Evolutionary conservation across 2,888 invertebrate species (phyloP), one percentile per base, ranked within the genome.

Genomic region (Autographa gamma): DNA sequence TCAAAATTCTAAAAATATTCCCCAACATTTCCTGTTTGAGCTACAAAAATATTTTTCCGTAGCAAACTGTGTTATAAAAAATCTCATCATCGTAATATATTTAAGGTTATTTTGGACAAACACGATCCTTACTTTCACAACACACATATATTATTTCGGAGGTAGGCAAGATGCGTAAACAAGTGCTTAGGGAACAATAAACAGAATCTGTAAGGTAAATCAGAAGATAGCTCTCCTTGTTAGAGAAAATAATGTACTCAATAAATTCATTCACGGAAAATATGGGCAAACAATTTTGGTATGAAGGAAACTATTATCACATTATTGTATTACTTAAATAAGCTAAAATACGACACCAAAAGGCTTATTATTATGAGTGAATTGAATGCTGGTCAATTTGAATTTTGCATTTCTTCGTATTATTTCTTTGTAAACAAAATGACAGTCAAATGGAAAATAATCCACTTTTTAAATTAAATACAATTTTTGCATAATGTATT

Each of bases 81-180:
- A 48, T 48, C 48, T 48, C 48, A 48, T 48, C 48, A 48, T n/a
- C 48, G 48, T 48, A n/a, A 48, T n/a, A 48, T 48, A 48, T 48
- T 48, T 48, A 48, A 48, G n/a, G 48, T 48, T 48, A 48, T n/a
- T 48, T 48, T 48, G 48, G 48, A 48, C 48, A 48, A 48, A 48
- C 48, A 48, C 48, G 48, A 38, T 9, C 62, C 69, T 19, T 69
- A 64, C 62, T 73, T 73, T 65, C 69, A 64, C 69, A 73, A 73
- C 69, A 62, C n/a, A 48, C 48, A 48, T 48, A 48, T 48, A 48
- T 48, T 48, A 48, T 48, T 48, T 48, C 7, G 48, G 7, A 48
- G 48, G 48, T 48, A 48, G n/a, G 48, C 48, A 48, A 48, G 48
- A 48, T 48, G 48, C 48, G 48, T 48, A 48, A 48, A 48, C 48